Percentiles rank a stretch among this genome's conserved stretches.
Evolutionary conservation across 2,797 vertebrate genomes (phyloP).

Genomic region (Artibeus jamaicensis): DNA sequence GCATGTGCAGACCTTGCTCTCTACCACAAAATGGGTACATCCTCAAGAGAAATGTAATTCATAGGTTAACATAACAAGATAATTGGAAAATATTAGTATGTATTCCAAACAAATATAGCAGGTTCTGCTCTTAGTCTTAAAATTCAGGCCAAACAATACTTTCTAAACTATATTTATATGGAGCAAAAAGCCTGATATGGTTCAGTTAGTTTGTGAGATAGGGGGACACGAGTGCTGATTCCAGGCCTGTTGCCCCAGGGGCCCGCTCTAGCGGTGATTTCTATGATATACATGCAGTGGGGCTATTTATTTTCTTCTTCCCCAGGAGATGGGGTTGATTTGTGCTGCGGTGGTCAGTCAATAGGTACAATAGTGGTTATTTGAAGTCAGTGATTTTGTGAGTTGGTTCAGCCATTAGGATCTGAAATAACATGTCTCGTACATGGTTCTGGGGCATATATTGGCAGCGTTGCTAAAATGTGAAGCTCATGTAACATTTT

Average conservation of each 20-base stretch:
- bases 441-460: background rate
- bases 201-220: background rate
- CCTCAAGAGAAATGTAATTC: background rate
- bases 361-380: background rate
- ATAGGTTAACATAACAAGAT: background rate
- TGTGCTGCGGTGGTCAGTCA: background rate
- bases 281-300: background rate
- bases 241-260: background rate
- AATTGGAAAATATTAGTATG: background rate
- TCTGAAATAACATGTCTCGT: background rate
- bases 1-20: background rate
- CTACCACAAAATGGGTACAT: background rate
- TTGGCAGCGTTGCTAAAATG: background rate
- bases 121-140: background rate
- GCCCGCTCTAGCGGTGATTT: background rate
- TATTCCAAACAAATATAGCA: background rate
- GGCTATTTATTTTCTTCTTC: background rate
- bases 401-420: background rate
- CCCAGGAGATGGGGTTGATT: background rate
- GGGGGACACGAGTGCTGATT: background rate
- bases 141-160: background rate
- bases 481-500: conserved; percentile 14
- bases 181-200: background rate
- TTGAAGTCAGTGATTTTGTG: background rate
- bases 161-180: background rate